A percentile compares a stretch with the other conserved stretches of the same genome.
Conservation (phyloP, 1,140 invertebrate species). For the Akabosia matsudoensis region DNA sequence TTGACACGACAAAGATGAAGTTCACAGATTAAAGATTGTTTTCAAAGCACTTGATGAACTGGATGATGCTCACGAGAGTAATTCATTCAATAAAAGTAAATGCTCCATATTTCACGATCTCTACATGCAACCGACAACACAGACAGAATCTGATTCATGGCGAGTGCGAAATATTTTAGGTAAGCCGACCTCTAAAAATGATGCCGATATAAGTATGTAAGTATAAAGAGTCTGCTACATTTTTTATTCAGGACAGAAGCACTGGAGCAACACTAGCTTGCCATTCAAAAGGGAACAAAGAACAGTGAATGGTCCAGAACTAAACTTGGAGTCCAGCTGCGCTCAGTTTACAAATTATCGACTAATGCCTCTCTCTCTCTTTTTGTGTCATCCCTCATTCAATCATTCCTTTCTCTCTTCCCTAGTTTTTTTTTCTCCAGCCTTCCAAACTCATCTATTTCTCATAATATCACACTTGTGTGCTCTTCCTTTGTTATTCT, state of each 20-base stretch:
- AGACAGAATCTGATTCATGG: neutral
- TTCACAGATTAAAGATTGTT: conserved; percentile 8
- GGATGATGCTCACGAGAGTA: neutral
- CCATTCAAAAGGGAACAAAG: neutral
- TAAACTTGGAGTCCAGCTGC: conserved; percentile 16
- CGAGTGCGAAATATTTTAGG: neutral
- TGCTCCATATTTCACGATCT: conserved; percentile 9
- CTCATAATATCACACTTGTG: conserved; percentile 23
- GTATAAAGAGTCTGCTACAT: too few species aligned
- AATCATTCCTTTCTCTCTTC: neutral
- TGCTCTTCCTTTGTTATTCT: conserved; percentile 16
- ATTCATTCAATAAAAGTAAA: neutral
- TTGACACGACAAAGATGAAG: neutral
- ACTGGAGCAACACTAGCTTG: neutral
- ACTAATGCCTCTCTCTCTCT: conserved; percentile 15
- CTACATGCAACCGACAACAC: neutral
- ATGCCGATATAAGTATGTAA: neutral
- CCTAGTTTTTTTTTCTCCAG: neutral
- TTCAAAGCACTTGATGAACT: conserved; percentile 8
- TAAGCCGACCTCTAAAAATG: neutral
- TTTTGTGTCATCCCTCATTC: conserved; percentile 12
- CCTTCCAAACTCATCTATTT: conserved; percentile 8
- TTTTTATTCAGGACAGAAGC: neutral
- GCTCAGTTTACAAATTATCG: conserved; percentile 25
- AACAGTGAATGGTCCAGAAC: neutral